Percentiles rank a stretch among this genome's conserved stretches.
Evolutionary conservation across 2,888 invertebrate species (phyloP).

Genomic region (Zootermopsis nevadensis): DNA sequence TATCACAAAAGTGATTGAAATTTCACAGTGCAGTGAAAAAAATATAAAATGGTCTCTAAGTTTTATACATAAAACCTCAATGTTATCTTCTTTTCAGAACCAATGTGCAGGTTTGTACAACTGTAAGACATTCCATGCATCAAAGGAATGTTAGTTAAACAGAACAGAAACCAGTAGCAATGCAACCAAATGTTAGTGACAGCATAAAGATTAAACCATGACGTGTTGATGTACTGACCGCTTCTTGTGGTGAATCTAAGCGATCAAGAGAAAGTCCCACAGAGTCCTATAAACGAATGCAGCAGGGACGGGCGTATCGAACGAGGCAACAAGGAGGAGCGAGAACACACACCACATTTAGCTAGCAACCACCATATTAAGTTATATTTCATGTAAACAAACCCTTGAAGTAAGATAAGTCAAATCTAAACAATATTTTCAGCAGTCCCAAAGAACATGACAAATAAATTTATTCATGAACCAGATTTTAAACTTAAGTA

Average conservation of each 20-base stretch:
- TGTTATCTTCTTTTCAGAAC: neutral
- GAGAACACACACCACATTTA: constrained; percentile 49
- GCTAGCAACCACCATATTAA: constrained; percentile 42
- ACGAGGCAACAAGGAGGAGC: constrained; percentile 46
- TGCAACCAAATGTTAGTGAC: constrained; percentile 33
- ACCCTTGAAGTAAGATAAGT: neutral
- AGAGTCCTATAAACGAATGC: constrained; percentile 59
- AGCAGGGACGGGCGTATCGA: constrained; percentile 34
- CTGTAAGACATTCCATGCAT: constrained; percentile 4
- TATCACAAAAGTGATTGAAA: no score
- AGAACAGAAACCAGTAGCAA: constrained; percentile 5
- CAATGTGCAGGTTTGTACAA: constrained; percentile 12
- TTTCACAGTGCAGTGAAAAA: no score
- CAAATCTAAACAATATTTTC: neutral
- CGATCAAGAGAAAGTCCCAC: constrained; percentile 62
- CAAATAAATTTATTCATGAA: no score
- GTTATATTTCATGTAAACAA: constrained; percentile 19
- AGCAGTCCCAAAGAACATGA: no score
- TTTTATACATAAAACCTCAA: no score
- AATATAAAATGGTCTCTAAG: no score
- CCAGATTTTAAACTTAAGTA: no score
- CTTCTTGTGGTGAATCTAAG: constrained; percentile 61
- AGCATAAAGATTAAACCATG: constrained; percentile 28
- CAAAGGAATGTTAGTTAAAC: constrained; percentile 7
- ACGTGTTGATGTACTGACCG: constrained; percentile 59